These are phyloP conservation scores for Celastrina argiolus DNA, from an alignment of 2,888 invertebrate genomes.

Conservation along the genomic window DNA sequence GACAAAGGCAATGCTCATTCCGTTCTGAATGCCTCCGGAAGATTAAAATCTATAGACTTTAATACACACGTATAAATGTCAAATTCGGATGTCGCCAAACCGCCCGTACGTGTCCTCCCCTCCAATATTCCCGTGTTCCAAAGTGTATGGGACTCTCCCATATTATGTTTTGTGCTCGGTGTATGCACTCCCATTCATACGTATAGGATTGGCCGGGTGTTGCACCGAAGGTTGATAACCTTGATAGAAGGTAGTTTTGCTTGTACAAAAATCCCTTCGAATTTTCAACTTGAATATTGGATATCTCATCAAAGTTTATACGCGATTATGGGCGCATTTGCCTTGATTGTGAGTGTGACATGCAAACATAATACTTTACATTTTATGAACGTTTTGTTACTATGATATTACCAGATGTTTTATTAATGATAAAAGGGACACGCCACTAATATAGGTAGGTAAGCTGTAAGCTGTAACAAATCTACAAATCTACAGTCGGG, in stretches of 20 bases:
- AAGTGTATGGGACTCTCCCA: slow-evolving; percentile 36
- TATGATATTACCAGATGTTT: no score
- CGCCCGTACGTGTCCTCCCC: slow-evolving; percentile 27
- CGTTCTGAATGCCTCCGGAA: slow-evolving; percentile 23
- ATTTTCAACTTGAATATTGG: background rate
- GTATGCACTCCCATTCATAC: slow-evolving; percentile 22
- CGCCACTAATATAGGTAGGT: no score
- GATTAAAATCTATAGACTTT: slow-evolving; percentile 18
- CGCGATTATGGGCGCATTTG: no score
- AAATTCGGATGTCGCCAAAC: background rate
- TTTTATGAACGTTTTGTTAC: no score
- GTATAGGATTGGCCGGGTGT: slow-evolving; percentile 21
- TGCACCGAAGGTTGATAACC: slow-evolving; percentile 17
- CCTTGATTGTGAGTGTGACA: no score
- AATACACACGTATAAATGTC: slow-evolving; percentile 8
- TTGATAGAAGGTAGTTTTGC: background rate
- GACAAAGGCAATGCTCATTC: slow-evolving; percentile 32
- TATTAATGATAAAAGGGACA: no score
- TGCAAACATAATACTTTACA: no score
- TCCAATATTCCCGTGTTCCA: slow-evolving; percentile 33
- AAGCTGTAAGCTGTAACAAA: no score
- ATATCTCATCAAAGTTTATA: background rate
- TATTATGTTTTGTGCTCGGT: slow-evolving; percentile 37
- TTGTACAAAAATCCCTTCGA: background rate
- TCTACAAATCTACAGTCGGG: no score